phyloP scores from a whole-genome alignment of 2,888 invertebrate genomes.

The Litoditis marina region DNA sequence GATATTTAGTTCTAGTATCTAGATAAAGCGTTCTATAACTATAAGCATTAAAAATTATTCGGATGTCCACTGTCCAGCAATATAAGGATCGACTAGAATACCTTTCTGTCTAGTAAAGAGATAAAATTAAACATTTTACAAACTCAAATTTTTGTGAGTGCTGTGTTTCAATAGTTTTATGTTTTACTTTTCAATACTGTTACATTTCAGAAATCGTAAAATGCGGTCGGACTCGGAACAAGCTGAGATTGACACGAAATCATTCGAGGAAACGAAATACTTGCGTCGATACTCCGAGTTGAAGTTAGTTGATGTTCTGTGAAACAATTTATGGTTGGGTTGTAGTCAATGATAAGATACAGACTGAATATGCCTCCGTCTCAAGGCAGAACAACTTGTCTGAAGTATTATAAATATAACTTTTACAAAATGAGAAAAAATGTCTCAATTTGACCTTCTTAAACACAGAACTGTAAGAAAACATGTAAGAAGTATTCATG shows the following conservation, averaged over 20 bases:
- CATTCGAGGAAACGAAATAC: slow-evolving; percentile 44
- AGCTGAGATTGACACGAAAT: slow-evolving; percentile 31
- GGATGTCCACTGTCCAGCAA: too few species aligned
- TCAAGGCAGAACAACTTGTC: too few species aligned
- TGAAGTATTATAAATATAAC: too few species aligned
- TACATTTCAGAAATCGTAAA: slow-evolving; percentile 33
- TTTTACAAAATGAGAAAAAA: too few species aligned
- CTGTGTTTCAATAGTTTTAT: not conserved
- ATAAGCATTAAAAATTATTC: not conserved
- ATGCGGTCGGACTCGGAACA: slow-evolving; percentile 35
- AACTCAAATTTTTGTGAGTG: not conserved
- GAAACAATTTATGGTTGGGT: too few species aligned
- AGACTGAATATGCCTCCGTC: too few species aligned
- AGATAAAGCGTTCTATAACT: not conserved
- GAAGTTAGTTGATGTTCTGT: slow-evolving; percentile 27
- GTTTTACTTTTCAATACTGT: not conserved
- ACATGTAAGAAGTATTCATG: too few species aligned
- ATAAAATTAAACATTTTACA: not conserved
- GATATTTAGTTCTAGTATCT: not conserved
- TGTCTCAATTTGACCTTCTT: too few species aligned
- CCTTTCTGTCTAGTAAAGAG: not conserved
- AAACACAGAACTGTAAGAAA: too few species aligned
- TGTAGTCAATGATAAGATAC: too few species aligned
- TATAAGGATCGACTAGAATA: too few species aligned
- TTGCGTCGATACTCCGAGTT: slow-evolving; percentile 41